Conservation (phyloP, 2,797 vertebrate genomes). For the Acanthurus leucopareius region DNA sequence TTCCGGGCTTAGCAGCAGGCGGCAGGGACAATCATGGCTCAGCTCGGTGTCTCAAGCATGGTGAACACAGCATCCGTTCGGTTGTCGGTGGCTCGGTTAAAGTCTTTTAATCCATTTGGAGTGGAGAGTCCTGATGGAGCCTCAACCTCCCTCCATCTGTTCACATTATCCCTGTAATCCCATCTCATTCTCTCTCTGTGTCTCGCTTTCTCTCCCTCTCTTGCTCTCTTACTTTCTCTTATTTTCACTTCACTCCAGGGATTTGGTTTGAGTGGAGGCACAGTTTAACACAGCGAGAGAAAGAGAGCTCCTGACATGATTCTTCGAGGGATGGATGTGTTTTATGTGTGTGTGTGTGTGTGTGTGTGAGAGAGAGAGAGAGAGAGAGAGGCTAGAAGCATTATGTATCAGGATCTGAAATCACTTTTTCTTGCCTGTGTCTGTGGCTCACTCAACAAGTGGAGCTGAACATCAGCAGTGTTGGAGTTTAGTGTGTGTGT, state of each 20-base stretch:
- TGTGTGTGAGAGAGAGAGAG: background rate
- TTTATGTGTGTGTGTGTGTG: conserved; percentile 19
- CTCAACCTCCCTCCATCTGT: conserved; percentile 88
- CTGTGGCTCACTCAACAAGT: conserved; percentile 31
- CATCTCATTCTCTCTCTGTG: conserved; percentile 82
- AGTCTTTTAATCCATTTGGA: conserved; percentile 81
- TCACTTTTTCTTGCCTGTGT: conserved; percentile 24
- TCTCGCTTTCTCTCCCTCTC: conserved; percentile 6
- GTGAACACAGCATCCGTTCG: conserved; percentile 41
- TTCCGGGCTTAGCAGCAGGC: conserved; percentile 48
- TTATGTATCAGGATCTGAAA: conserved; percentile 28
- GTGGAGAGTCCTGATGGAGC: conserved; percentile 76
- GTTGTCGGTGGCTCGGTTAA: conserved; percentile 62
- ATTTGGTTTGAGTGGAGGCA: conserved; percentile 69
- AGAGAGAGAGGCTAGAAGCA: background rate
- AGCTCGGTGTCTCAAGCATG: conserved; percentile 35
- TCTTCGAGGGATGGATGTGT: conserved; percentile 47
- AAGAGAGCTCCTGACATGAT: conserved; percentile 38
- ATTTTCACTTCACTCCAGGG: conserved; percentile 70
- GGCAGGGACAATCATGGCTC: conserved; percentile 14
- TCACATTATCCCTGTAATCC: conserved; percentile 90
- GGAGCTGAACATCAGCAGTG: conserved; percentile 19
- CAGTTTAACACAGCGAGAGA: conserved; percentile 50
- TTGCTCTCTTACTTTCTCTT: conserved; percentile 58
- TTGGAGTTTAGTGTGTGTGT: conserved; percentile 13